Evolutionary conservation across 2,113 vertebrate genomes (phyloP), one percentile per base, ranked within the genome.

Genomic region (Atlantisia rogersi): DNA sequence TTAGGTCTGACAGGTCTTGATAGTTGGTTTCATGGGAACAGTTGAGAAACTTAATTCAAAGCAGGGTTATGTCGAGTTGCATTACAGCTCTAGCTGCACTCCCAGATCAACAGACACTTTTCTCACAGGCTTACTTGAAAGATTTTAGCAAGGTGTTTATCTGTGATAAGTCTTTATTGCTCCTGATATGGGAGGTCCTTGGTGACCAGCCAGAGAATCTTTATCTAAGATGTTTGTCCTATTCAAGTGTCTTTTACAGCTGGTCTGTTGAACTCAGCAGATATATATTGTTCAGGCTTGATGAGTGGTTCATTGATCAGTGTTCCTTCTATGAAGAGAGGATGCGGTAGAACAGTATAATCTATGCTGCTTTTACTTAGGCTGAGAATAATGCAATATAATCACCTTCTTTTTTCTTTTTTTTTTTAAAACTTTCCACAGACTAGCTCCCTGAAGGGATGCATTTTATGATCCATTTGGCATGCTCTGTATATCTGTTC

Each of bases 121-220:
- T 78, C 69, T 93, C 79, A 22, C 56, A 75, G 79, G 82, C 64
- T 88, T 86, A 52, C 86, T 92, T 81, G 60, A 90, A 95, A 86
- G 79, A 80, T 88, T 94, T 92, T 90, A 81, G 90, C 50, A 85
- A 92, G 92, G 90, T 91, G 85, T 93, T 96, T 94, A 78, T 90
- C 90, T 86, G 69, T 88, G 82, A 83, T 94, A 94, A 96, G 92
- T 94, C 56, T 71, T 88, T 93, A 92, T 93, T 95, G 52, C 79
- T 88, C 18, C 56, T 96, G 88, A 92, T 94, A 78, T 20, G 18
- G 48, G 39, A 90, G 39, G 42, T 93, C 82, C 56, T 95, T 81
- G 62, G 86, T 96, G 94, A 81, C 76, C 90, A 90, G 73, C 85
- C 92, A 88, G 69, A 78, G 79, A 86, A 68, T 81, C 52, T 76